phyloP scores from a whole-genome alignment of 2,888 invertebrate species.

The Eupithecia insigniata region DNA sequence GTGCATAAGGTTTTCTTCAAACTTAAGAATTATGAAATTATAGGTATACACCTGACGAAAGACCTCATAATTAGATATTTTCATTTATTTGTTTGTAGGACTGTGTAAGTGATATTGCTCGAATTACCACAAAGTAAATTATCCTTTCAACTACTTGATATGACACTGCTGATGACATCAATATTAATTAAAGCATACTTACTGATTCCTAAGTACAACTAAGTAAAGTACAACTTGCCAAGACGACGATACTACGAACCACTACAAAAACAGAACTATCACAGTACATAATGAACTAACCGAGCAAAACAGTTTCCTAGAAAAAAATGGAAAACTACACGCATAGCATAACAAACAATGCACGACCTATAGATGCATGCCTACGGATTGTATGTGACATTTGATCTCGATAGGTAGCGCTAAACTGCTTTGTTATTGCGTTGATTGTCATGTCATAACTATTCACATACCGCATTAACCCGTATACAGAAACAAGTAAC shows the following conservation, averaged over 20 bases:
- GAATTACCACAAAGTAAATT: background rate
- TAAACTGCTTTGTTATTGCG: slow-evolving; percentile 32
- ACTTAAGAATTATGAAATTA: background rate
- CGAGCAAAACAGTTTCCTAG: slow-evolving; percentile 22
- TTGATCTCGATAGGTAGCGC: slow-evolving; percentile 22
- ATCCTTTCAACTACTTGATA: background rate
- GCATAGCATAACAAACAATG: slow-evolving; percentile 32
- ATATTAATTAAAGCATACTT: background rate
- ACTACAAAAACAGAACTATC: slow-evolving; percentile 5
- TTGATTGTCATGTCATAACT: slow-evolving; percentile 34
- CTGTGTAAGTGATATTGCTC: background rate
- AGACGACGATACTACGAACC: background rate
- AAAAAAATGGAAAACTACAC: slow-evolving; percentile 30
- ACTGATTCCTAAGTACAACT: too few species aligned
- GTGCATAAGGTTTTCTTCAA: background rate
- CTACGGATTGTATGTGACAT: slow-evolving; percentile 16
- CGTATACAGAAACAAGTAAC: slow-evolving; percentile 18
- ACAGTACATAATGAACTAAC: slow-evolving; percentile 10
- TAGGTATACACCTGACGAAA: background rate
- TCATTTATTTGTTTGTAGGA: background rate
- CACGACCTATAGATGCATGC: slow-evolving; percentile 17
- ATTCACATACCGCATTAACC: slow-evolving; percentile 19
- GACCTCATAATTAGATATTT: background rate
- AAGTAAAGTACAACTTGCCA: background rate
- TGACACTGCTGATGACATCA: background rate